These are phyloP conservation scores for Xanthia icteritia DNA, from an alignment of 2,888 invertebrate genomes.

Conservation along the genomic window DNA sequence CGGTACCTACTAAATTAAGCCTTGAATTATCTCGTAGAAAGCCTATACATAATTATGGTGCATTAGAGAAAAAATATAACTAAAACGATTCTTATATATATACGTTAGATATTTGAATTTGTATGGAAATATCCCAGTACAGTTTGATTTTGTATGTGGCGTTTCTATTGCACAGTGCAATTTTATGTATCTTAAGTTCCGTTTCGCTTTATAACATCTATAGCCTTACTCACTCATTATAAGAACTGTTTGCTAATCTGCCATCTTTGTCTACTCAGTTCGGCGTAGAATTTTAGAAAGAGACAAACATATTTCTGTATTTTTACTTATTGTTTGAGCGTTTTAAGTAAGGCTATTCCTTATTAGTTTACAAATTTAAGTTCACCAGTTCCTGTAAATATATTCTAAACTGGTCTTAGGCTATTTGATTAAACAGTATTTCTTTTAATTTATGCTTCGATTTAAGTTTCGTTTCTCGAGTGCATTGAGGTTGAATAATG, in stretches of 20 bases:
- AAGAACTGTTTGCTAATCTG: constrained; percentile 28
- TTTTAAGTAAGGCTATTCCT: constrained; percentile 64
- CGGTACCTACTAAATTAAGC: constrained; percentile 86
- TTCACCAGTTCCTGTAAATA: constrained; percentile 87
- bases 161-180: constrained; percentile 62
- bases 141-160: constrained; percentile 64
- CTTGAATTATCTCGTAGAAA: constrained; percentile 80
- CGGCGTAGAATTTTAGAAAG: constrained; percentile 41
- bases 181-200: constrained; percentile 51
- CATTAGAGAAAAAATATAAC: constrained; percentile 74
- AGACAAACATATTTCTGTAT: constrained; percentile 33
- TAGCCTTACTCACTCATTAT: constrained; percentile 54
- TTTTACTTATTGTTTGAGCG: constrained; percentile 39
- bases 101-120: constrained; percentile 65
- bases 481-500: constrained; percentile 87
- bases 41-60: constrained; percentile 81
- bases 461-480: constrained; percentile 86
- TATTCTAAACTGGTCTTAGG: constrained; percentile 83
- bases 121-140: constrained; percentile 69
- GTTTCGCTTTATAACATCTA: constrained; percentile 44
- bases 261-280: constrained; percentile 38
- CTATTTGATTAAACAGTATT: constrained; percentile 88
- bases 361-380: constrained; percentile 75
- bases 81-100: constrained; percentile 62
- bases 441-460: constrained; percentile 88